phyloP scores from a whole-genome alignment of 2,888 invertebrate species.

The Netelia melanura region DNA sequence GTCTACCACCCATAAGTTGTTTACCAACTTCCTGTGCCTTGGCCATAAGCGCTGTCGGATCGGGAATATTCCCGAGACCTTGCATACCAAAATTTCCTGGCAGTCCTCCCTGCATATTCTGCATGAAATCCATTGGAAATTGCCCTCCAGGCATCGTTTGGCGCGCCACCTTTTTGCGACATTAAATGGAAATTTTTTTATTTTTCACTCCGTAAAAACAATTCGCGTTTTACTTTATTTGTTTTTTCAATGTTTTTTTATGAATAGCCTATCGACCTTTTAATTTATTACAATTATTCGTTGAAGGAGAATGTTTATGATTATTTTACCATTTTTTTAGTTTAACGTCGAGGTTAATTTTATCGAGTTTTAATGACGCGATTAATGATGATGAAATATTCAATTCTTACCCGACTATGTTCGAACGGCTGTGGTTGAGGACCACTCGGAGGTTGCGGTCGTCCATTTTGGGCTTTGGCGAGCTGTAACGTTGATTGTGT shows the following conservation, averaged over 20 bases:
- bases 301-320: too few relatives aligned
- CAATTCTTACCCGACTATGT: slow-evolving; percentile 46
- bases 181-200: neutral
- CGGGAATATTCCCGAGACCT: slow-evolving; percentile 64
- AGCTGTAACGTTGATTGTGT: slow-evolving; percentile 36
- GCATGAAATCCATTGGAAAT: slow-evolving; percentile 6
- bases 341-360: too few relatives aligned
- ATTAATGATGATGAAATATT: neutral
- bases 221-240: slow-evolving; percentile 2
- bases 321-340: too few relatives aligned
- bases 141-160: slow-evolving; percentile 45
- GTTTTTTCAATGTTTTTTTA: too few relatives aligned
- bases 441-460: slow-evolving; percentile 17
- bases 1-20: slow-evolving; percentile 62
- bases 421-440: neutral
- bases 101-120: neutral
- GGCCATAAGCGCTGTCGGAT: slow-evolving; percentile 59
- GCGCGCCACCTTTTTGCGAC: slow-evolving; percentile 45
- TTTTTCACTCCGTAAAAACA: neutral
- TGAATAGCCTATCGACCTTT: too few relatives aligned
- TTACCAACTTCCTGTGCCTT: slow-evolving; percentile 64
- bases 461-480: slow-evolving; percentile 45
- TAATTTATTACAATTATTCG: too few relatives aligned
- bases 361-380: too few relatives aligned
- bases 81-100: slow-evolving; percentile 66